Evolutionary conservation across 2,113 vertebrate species (phyloP).

Genomic region (Chamaetylas fuelleborni): DNA sequence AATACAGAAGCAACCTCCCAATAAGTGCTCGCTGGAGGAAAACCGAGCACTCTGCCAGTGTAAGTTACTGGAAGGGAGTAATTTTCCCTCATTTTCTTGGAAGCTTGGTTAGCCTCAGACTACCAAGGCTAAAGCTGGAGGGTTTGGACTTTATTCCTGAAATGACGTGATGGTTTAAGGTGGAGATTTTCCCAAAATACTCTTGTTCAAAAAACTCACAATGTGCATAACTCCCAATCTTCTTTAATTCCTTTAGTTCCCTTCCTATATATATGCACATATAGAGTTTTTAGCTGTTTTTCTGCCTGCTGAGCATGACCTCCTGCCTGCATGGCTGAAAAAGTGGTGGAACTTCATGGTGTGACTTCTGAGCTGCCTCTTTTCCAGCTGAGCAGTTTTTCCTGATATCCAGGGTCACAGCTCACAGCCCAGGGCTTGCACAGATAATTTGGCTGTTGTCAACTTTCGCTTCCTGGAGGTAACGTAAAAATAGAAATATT

Average conservation of each 20-base stretch:
- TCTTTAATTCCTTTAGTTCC: background rate
- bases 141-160: background rate
- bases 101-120: conserved; percentile 10
- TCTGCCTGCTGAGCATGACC: background rate
- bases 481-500: background rate
- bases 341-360: background rate
- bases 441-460: background rate
- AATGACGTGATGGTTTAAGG: background rate
- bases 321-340: background rate
- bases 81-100: conserved; percentile 35
- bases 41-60: background rate
- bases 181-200: background rate
- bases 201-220: background rate
- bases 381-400: background rate
- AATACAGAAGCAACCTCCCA: background rate
- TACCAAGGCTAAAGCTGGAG: background rate
- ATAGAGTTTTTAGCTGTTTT: background rate
- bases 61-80: background rate
- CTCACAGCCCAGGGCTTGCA: fast-evolving
- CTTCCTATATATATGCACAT: fast-evolving
- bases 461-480: background rate
- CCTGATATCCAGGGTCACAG: background rate
- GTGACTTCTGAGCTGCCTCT: background rate
- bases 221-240: background rate
- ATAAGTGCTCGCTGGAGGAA: background rate